These are phyloP conservation scores for Arnoldichthys spilopterus DNA, from an alignment of 2,797 vertebrate genomes.

Conservation along the genomic window DNA sequence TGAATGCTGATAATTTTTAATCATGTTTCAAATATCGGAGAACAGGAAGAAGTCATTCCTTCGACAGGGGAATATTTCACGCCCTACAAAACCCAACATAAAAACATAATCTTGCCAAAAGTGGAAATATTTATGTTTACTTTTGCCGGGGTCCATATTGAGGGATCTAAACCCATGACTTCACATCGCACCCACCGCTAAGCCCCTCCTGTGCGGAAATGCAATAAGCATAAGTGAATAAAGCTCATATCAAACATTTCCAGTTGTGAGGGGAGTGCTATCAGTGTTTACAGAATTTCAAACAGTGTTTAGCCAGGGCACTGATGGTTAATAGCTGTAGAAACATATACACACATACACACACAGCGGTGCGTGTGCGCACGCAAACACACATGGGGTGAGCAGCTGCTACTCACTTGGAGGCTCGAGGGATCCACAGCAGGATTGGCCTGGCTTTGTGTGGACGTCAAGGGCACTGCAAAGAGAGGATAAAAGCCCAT, in stretches of 20 bases:
- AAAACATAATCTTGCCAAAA: conserved; percentile 29
- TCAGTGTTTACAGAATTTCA: conserved; percentile 82
- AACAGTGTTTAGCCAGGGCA: conserved; percentile 75
- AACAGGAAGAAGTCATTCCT: neutral
- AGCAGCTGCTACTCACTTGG: conserved; percentile 85
- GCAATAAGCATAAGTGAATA: conserved; percentile 73
- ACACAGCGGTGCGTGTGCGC: conserved; percentile 51
- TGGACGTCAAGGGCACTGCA: conserved; percentile 85
- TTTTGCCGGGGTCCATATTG: conserved; percentile 14
- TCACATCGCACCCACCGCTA: conserved; percentile 32
- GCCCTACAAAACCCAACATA: neutral
- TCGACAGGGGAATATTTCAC: conserved; percentile 13
- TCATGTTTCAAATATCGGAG: conserved; percentile 10
- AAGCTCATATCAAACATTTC: conserved; percentile 84
- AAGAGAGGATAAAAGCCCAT: conserved; percentile 62
- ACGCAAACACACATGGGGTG: conserved; percentile 65
- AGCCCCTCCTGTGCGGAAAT: conserved; percentile 43
- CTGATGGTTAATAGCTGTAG: conserved; percentile 82
- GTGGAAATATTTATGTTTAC: conserved; percentile 36
- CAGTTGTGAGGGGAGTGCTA: conserved; percentile 71
- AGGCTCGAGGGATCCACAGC: conserved; percentile 86
- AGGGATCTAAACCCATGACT: conserved; percentile 38
- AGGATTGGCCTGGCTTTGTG: conserved; percentile 83
- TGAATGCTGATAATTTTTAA: conserved; percentile 1
- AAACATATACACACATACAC: conserved; percentile 52